Conservation (phyloP, 1,140 invertebrate genomes). For the Cyclargus thomasi region DNA sequence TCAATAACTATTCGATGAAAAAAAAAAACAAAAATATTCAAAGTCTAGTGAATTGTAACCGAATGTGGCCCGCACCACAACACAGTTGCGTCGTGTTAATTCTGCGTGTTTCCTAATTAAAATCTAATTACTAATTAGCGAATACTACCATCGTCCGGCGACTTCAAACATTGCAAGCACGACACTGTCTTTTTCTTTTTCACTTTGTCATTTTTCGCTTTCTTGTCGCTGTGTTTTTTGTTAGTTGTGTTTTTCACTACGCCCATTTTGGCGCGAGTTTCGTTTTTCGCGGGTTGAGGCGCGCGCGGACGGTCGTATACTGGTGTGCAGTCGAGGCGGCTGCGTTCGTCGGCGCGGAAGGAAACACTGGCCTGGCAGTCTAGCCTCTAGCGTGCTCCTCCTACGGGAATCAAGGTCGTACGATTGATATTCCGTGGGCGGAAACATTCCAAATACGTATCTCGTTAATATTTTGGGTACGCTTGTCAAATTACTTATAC, state of each 20-base stretch:
- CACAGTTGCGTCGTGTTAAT: neutral
- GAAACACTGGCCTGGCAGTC: constrained; percentile 41
- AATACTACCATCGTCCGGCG: constrained; percentile 53
- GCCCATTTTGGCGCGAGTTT: constrained; percentile 59
- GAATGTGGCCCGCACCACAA: neutral
- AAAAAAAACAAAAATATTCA: neutral
- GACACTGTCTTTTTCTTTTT: constrained; percentile 71
- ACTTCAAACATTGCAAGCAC: constrained; percentile 71
- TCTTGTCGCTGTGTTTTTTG: constrained; percentile 56
- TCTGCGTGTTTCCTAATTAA: constrained; percentile 8
- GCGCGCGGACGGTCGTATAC: constrained; percentile 60
- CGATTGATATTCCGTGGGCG: constrained; percentile 63
- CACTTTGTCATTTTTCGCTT: constrained; percentile 59
- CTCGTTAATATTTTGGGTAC: constrained; percentile 58
- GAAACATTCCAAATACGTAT: constrained; percentile 57
- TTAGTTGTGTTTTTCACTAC: constrained; percentile 59
- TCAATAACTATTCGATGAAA: neutral
- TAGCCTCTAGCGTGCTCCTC: constrained; percentile 41
- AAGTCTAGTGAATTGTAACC: neutral
- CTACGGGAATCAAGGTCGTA: constrained; percentile 69
- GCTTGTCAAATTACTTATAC: neutral
- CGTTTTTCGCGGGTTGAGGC: constrained; percentile 39
- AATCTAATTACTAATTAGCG: constrained; percentile 14
- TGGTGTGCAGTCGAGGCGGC: constrained; percentile 62
- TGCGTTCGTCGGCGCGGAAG: constrained; percentile 57